These are phyloP conservation scores for Buceros bicornis DNA, from an alignment of 2,797 vertebrate genomes.

Conservation along the genomic window DNA sequence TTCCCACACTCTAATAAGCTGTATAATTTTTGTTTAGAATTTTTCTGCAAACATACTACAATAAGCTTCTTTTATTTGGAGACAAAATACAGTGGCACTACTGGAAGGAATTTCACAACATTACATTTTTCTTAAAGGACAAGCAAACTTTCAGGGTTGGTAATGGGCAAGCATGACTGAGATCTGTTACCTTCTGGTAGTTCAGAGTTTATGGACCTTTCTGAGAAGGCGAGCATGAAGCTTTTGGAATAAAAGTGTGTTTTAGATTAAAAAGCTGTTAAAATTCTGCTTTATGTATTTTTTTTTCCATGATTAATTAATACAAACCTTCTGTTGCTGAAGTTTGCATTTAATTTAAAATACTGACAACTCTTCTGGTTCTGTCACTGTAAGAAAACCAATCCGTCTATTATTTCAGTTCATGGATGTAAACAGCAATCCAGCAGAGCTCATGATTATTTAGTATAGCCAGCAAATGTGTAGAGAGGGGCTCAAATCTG, in stretches of 20 bases:
- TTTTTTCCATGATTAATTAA: slow-evolving; percentile 77
- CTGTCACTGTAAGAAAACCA: slow-evolving; percentile 75
- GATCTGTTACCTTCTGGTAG: slow-evolving; percentile 79
- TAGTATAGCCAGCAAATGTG: slow-evolving; percentile 79
- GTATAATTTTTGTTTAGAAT: slow-evolving; percentile 93
- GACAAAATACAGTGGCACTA: slow-evolving; percentile 97
- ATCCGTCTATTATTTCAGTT: slow-evolving; percentile 69
- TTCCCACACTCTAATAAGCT: slow-evolving; percentile 99
- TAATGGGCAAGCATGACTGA: slow-evolving; percentile 83
- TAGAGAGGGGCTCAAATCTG: slow-evolving; percentile 74
- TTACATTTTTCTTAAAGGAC: slow-evolving; percentile 89
- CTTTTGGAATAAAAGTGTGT: slow-evolving; percentile 78
- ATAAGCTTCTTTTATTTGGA: slow-evolving; percentile 92
- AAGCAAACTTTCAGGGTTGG: slow-evolving; percentile 87
- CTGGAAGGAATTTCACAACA: slow-evolving; percentile 89
- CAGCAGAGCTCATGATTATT: slow-evolving; percentile 78
- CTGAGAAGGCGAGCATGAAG: slow-evolving; percentile 81
- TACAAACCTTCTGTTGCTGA: slow-evolving; percentile 76
- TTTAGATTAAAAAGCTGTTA: slow-evolving; percentile 80
- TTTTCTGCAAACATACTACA: slow-evolving; percentile 93
- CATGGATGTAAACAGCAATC: slow-evolving; percentile 79
- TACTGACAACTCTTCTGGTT: slow-evolving; percentile 79
- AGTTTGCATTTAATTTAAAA: slow-evolving; percentile 79
- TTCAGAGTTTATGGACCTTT: slow-evolving; percentile 78
- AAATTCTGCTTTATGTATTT: slow-evolving; percentile 78